Evolutionary conservation across 2,113 vertebrate genomes (phyloP), one percentile per base, ranked within the genome.

Genomic region (Xyliphius kryptos): DNA sequence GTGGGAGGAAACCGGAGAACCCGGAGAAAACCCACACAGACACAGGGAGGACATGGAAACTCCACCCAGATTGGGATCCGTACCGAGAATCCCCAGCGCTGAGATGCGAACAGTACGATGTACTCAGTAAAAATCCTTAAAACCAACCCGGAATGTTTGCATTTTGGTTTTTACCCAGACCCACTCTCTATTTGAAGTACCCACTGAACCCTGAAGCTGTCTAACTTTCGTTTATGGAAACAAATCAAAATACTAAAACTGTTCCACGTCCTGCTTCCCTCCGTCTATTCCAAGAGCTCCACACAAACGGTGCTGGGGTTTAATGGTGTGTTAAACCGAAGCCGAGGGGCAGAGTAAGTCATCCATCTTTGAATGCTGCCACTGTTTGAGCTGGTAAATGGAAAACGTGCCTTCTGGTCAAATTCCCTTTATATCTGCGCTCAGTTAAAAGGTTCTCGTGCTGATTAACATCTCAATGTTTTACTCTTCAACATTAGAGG

Each of bases 241-340:
- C 46, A 51, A 62, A 67, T 37, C 37, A 55, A 41, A 53, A 54
- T 15, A 36, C 63, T 51, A 58, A 37, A 62, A 62, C 26, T 52
- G 61, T 19, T 56, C 20, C 36, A 7, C 50, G 65, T 49, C 53
- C 56, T 61, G 47, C 38, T 57, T 67, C 54, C 48, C 53, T 36
- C 49, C 58, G 48, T 66, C 38, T 49, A 66, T 14, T 41, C n/a
- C 36, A 61, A 14, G 26, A 62, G 48, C 36, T 26, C 51, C 52
- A 50, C 44, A 70, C 54, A 48, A 48, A 60, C 46, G 32, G 52
- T 6, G 47, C 46, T 21, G 20, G 26, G 58, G 58, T 51, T 62
- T 58, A 74, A 70, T 46, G 63, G 17, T 67, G 63, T 48, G 57
- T 67, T 67, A 56, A 71, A 66, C 58, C 56, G 10, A 16, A 6